A percentile compares a stretch with the other conserved stretches of the same genome.
phyloP scores from a whole-genome alignment of 2,888 invertebrate genomes.

The Stenodera caucasica region DNA sequence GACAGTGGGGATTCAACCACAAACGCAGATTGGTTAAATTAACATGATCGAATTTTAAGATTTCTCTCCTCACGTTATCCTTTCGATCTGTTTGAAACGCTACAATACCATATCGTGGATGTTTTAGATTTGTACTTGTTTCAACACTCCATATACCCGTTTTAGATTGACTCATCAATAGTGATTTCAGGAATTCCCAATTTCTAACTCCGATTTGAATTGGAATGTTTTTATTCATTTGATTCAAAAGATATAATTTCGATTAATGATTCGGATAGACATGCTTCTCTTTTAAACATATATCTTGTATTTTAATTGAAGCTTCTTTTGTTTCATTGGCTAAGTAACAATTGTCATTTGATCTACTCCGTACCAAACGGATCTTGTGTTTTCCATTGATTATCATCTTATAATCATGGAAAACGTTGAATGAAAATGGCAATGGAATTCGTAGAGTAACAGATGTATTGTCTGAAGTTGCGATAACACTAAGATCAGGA shows the following conservation, averaged over 20 bases:
- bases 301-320: background rate
- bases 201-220: background rate
- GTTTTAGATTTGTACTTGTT: background rate
- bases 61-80: background rate
- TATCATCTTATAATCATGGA: constrained; percentile 23
- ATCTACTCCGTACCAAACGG: constrained; percentile 23
- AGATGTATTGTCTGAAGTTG: background rate
- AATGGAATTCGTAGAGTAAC: constrained; percentile 24
- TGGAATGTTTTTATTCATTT: constrained; percentile 11
- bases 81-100: background rate
- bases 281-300: constrained; percentile 25
- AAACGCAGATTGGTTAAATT: background rate
- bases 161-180: background rate
- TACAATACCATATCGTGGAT: background rate
- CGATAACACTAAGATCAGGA: constrained; percentile 13
- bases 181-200: background rate
- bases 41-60: background rate
- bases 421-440: constrained; percentile 23
- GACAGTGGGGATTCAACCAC: too few species aligned
- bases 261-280: constrained; percentile 24
- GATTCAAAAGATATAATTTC: constrained; percentile 19
- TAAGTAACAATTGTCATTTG: constrained; percentile 21
- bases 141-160: background rate
- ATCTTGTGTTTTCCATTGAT: constrained; percentile 24
- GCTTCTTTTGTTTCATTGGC: background rate